Evolutionary conservation across 1,140 invertebrate species (phyloP).

Genomic region (Ptiloglossa arizonensis): DNA sequence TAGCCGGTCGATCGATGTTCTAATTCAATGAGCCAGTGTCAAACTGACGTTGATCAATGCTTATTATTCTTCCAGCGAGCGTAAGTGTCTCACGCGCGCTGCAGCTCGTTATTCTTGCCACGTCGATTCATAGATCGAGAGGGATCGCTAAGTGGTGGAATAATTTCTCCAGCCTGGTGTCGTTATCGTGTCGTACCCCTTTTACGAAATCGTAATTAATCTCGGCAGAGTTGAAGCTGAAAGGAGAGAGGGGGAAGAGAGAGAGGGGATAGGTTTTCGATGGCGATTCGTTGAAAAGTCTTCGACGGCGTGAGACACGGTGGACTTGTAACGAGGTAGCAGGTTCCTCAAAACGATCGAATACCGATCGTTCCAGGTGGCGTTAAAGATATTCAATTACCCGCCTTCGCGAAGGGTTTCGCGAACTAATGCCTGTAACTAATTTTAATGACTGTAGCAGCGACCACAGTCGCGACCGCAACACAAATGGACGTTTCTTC

Average conservation of each 20-base stretch:
- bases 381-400: constrained; percentile 68
- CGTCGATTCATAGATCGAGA: constrained; percentile 33
- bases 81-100: background rate
- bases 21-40: background rate
- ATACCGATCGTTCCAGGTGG: constrained; percentile 58
- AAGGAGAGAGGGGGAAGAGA: background rate
- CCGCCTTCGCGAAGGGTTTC: constrained; percentile 43
- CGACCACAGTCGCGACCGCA: constrained; percentile 36
- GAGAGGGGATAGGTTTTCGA: constrained; percentile 25
- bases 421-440: constrained; percentile 42
- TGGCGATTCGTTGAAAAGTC: constrained; percentile 63
- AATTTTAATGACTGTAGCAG: constrained; percentile 56
- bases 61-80: background rate
- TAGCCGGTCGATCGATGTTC: background rate
- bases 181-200: constrained; percentile 45
- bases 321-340: background rate
- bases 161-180: constrained; percentile 49
- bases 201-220: constrained; percentile 66
- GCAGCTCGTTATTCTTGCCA: constrained; percentile 43
- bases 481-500: constrained; percentile 36
- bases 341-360: constrained; percentile 32
- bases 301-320: constrained; percentile 7
- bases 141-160: constrained; percentile 56
- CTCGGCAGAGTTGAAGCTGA: constrained; percentile 29
- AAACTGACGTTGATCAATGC: constrained; percentile 23